Evolutionary conservation across 2,797 vertebrate genomes (phyloP).

Genomic region (Lerista edwardsae): DNA sequence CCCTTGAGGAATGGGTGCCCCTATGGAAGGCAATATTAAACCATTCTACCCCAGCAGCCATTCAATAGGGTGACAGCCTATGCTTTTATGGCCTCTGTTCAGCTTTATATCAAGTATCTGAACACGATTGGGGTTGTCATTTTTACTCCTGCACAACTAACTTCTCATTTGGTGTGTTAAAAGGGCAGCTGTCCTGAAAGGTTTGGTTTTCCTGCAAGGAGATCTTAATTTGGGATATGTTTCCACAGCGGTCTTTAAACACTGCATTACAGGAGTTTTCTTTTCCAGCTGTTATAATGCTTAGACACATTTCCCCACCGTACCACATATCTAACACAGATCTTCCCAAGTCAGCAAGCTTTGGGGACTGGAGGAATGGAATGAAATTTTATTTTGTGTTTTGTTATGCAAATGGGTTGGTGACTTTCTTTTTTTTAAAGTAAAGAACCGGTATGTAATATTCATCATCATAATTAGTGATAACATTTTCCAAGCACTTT

Average conservation of each 20-base stretch:
- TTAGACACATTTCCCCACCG: not conserved
- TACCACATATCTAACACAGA: too few relatives aligned
- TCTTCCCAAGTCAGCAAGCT: not conserved
- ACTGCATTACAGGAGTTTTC: constrained; percentile 23
- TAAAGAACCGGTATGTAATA: too few relatives aligned
- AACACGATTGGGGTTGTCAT: constrained; percentile 40
- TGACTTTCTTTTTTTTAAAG: too few relatives aligned
- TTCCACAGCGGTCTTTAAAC: constrained; percentile 41
- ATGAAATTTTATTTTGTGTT: not conserved
- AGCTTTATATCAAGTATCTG: constrained; percentile 25
- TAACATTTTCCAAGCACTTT: too few relatives aligned
- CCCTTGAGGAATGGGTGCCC: too few relatives aligned
- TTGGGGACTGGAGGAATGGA: not conserved
- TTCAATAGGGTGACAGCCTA: not conserved
- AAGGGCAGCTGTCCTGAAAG: constrained; percentile 38
- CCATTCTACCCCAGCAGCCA: not conserved
- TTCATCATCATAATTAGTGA: too few relatives aligned
- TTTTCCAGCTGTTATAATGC: constrained; percentile 40
- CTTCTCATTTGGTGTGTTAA: constrained; percentile 45
- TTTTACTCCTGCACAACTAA: constrained; percentile 31
- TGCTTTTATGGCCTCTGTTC: not conserved
- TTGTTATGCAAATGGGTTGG: too few relatives aligned
- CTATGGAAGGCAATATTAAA: not conserved
- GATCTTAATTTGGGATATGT: constrained; percentile 44
- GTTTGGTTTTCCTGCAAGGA: constrained; percentile 55